Percentiles rank a stretch among this genome's conserved stretches.
phyloP scores from a whole-genome alignment of 2,113 vertebrate genomes.

The Plestiodon gilberti region DNA sequence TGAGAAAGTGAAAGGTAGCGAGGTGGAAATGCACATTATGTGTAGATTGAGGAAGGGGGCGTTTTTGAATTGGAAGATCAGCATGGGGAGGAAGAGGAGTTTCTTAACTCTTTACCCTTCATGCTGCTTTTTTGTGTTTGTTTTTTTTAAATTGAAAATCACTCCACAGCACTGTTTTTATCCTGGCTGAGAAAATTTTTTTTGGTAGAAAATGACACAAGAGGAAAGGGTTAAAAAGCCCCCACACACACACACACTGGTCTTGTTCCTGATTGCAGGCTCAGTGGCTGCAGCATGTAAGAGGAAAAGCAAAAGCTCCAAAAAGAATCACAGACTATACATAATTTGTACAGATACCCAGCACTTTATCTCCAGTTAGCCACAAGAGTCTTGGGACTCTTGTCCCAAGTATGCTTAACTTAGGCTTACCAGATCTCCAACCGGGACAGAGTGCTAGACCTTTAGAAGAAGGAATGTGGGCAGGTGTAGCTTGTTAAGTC shows the following conservation, averaged over 20 bases:
- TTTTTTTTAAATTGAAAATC: not conserved
- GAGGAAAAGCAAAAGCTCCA: not conserved
- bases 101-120: not conserved
- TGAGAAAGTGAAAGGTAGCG: not conserved
- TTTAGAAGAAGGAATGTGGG: too few relatives aligned
- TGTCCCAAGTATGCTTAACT: too few relatives aligned
- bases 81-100: not conserved
- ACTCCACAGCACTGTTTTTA: not conserved
- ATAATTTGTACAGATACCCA: not conserved
- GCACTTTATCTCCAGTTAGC: not conserved
- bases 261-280: too few relatives aligned
- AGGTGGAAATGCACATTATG: not conserved
- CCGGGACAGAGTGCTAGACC: too few relatives aligned
- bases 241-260: too few relatives aligned
- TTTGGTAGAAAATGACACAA: too few relatives aligned
- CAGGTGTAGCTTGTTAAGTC: too few relatives aligned
- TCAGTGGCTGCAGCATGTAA: too few relatives aligned
- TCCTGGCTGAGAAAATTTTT: not conserved
- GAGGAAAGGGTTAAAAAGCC: too few relatives aligned
- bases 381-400: not conserved
- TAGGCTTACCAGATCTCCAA: too few relatives aligned
- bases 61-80: not conserved
- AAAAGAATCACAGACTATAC: not conserved
- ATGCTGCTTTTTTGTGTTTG: not conserved
- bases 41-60: not conserved